Evolutionary conservation across 2,113 vertebrate genomes (phyloP), one percentile per base, ranked within the genome.

Genomic region (Stictonetta naevosa): DNA sequence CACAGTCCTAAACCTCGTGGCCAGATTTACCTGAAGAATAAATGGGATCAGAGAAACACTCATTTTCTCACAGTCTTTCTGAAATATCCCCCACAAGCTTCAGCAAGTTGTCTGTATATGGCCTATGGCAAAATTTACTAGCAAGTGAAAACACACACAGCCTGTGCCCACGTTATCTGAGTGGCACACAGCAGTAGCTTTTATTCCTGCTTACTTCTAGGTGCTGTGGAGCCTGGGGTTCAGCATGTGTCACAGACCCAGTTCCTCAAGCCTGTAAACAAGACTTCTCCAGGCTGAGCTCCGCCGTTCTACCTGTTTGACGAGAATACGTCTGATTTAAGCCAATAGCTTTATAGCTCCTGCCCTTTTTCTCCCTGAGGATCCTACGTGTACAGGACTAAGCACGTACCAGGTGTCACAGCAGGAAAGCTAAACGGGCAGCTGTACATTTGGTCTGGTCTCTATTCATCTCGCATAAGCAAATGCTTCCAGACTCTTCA

Each of bases 221-320:
- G 21, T 71, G 48, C 46, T 38, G 21, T 13, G 44, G 31, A 76
- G 78, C 80, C 64, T 63, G 62, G 29, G 55, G 88, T 44, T n/a
- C 58, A n/a, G 48, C 0, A 0, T 48, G 21, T 92, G 67, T 90
- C 73, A 90, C 81, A 95, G 91, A 79, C 55, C 25, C 60, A 62
- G 85, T 38, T 92, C 68, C 91, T 83, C 69, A 92, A 95, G 40
- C 36, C 44, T 86, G 72, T 46, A 93, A 96, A 94, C 50, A 85
- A 60, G 34, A 22, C 13, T 42, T 67, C 48, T 82, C 59, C 2
- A 1, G 13, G 48, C 84, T 85, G 62, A 93, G 63, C 29, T 91
- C 92, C 2, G 5, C 72, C 66, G 84, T 83, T 2, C 0, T 80
- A 85, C 90, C 83, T 82, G 95, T 92, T 91, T 66, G 60, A 91